phyloP scores from a whole-genome alignment of 30 jellyfish, hydroid and myxozoan species.

The Hydra vulgaris region DNA sequence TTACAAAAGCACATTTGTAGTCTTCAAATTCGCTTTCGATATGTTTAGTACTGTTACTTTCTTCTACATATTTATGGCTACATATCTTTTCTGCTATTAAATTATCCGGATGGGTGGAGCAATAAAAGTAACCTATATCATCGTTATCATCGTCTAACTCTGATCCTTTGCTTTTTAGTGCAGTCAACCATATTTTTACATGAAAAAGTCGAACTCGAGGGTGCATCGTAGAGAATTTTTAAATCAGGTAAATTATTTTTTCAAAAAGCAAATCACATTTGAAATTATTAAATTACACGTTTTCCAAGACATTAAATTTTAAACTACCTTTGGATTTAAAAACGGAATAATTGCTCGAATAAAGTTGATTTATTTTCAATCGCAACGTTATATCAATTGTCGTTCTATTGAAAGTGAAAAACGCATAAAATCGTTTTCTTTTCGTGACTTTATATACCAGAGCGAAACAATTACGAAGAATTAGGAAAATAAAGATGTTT shows the following conservation, averaged over 20 bases:
- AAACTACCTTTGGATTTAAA: too few relatives aligned
- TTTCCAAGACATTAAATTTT: too few relatives aligned
- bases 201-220: constrained; percentile 18
- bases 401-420: not conserved
- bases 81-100: not conserved
- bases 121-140: not conserved
- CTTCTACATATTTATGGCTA: too few relatives aligned
- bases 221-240: constrained; percentile 3
- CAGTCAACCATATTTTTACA: constrained; percentile 34
- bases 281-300: too few relatives aligned
- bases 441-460: not conserved
- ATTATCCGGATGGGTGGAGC: constrained; percentile 1
- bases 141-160: constrained; percentile 29
- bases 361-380: not conserved
- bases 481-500: not conserved
- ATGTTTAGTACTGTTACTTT: not conserved
- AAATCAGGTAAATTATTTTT: not conserved
- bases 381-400: not conserved
- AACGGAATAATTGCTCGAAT: not conserved
- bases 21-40: not conserved
- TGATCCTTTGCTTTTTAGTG: not conserved
- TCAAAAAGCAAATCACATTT: not conserved
- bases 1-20: not conserved
- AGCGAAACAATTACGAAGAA: not conserved
- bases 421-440: not conserved